Evolutionary conservation across 2,888 invertebrate species (phyloP).

Genomic region (Sabatieria punctata): DNA sequence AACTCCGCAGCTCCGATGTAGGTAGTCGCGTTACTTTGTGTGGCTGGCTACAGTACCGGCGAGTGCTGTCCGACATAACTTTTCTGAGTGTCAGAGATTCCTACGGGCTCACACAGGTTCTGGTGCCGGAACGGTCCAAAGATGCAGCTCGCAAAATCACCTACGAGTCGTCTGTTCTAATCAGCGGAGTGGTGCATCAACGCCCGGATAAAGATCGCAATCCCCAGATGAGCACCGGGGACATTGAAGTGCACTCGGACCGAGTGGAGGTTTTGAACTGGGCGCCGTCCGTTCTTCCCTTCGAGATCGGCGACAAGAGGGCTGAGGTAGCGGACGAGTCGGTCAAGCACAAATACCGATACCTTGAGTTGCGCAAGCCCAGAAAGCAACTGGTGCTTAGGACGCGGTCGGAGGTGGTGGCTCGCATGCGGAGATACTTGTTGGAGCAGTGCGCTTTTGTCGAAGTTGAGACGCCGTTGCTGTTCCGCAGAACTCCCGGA

Average conservation of each 20-base stretch:
- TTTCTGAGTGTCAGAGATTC: not conserved
- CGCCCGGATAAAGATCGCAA: conserved; percentile 38
- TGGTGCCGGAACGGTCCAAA: not conserved
- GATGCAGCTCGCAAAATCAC: too few relatives aligned
- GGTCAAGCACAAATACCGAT: conserved; percentile 57
- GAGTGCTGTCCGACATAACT: conserved; percentile 40
- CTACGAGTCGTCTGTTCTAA: not conserved
- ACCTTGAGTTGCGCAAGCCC: conserved; percentile 45
- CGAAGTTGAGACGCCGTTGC: conserved; percentile 90
- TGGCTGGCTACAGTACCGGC: conserved; percentile 76
- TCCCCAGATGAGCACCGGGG: conserved; percentile 43
- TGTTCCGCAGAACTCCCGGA: conserved; percentile 73
- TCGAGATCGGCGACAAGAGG: not conserved
- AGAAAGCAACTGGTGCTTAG: conserved; percentile 49
- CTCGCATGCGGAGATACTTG: conserved; percentile 70
- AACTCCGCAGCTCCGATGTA: conserved; percentile 49
- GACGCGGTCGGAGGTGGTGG: conserved; percentile 51
- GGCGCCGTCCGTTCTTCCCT: not conserved
- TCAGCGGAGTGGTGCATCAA: not conserved
- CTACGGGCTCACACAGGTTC: not conserved
- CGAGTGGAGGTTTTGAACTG: conserved; percentile 52
- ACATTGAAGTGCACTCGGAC: conserved; percentile 60
- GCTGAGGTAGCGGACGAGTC: conserved; percentile 43
- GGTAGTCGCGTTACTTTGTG: conserved; percentile 58
- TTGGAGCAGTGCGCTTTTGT: conserved; percentile 46